Evolutionary conservation across 2,797 vertebrate genomes (phyloP), one percentile per base, ranked within the genome.

Genomic region (Ibycter americanus): DNA sequence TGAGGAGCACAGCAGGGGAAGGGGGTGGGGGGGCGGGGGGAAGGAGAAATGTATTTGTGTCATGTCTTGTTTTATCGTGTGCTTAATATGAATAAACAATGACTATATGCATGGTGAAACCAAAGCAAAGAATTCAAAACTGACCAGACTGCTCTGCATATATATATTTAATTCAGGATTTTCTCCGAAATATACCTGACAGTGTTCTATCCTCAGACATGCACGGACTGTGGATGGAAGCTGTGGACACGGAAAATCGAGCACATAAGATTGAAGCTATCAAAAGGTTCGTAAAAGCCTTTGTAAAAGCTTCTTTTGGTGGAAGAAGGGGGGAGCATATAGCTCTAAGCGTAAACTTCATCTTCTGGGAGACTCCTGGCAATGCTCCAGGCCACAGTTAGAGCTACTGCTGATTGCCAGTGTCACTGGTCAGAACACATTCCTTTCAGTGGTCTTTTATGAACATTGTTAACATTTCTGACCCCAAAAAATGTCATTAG

Each of bases 161-260:
- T 97, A 93, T 98, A 94, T 97, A 96, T 98, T 98, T 98, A 96
- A 97, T 98, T 95, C 96, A 98, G 98, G 98, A 98, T 97, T 99
- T 98, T 97, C 97, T 99, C 56, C 98, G 98, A 93, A 98, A 98
- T 97, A 98, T 99, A 93, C 98, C 98, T 92, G 98, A 98, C 82
- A 98, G 98, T 97, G 95, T 98, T 96, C 98, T 98, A 91, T 98
- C 98, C 88, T 98, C 98, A 97, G 98, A 98, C 90, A 97, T 98
- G 96, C 98, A 98, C 82, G 93, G 97, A 77, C 98, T 97, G 74
- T 98, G 98, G 98, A 98, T 98, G 98, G 97, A 98, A 95, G 98
- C 98, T 90, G 95, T 98, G 89, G 97, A 98, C 86, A 98, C 91
- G 4, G 97, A 98, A 87, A 97, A 98, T 80, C 65, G 89, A 26